A percentile compares a stretch with the other conserved stretches of the same genome.
phyloP scores from a whole-genome alignment of 2,113 vertebrate species.

The Geococcyx californianus region DNA sequence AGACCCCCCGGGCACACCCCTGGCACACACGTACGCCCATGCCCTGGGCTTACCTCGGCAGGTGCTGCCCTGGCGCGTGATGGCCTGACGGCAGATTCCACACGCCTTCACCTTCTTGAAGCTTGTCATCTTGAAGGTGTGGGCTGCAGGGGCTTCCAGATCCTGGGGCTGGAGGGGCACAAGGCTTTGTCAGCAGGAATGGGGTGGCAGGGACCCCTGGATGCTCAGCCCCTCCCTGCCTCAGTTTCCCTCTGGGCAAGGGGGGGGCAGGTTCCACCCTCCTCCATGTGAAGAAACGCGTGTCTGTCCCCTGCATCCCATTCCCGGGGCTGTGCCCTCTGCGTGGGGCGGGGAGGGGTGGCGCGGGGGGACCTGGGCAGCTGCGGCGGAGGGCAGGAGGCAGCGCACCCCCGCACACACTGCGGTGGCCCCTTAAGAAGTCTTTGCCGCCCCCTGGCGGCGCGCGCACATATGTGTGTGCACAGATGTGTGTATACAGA shows the following conservation, averaged over 20 bases:
- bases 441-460: constrained; percentile 48
- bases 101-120: constrained; percentile 95
- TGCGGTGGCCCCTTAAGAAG: neutral
- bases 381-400: too few relatives aligned
- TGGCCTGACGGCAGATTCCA: constrained; percentile 88
- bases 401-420: fast-evolving
- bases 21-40: fast-evolving
- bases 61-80: constrained; percentile 89
- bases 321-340: neutral
- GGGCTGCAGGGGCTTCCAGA: constrained; percentile 86
- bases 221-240: neutral
- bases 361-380: too few relatives aligned
- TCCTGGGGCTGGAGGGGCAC: constrained; percentile 85
- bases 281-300: neutral
- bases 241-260: neutral
- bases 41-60: constrained; percentile 85
- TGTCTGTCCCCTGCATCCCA: neutral
- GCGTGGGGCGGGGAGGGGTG: neutral
- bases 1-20: neutral
- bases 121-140: constrained; percentile 91
- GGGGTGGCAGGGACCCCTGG: neutral
- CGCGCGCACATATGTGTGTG: neutral
- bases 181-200: fast-evolving
- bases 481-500: neutral
- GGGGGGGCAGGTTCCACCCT: fast-evolving